These are phyloP conservation scores for Agelastica alni DNA, from an alignment of 2,888 invertebrate species.

Conservation along the genomic window DNA sequence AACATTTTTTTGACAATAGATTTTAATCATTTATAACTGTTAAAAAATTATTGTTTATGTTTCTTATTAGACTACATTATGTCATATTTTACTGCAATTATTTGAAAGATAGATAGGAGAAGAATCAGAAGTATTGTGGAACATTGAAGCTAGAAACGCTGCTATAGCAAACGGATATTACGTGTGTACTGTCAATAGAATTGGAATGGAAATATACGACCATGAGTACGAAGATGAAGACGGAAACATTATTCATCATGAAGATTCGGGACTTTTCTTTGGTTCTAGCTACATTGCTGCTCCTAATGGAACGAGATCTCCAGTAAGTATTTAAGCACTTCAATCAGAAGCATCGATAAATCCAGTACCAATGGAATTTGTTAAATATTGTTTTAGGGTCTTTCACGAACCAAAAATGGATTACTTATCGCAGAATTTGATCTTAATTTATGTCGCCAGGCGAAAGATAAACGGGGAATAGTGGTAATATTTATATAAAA, in stretches of 20 bases:
- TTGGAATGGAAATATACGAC: constrained; percentile 84
- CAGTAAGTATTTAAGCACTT: constrained; percentile 62
- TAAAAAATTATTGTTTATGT: too few species aligned
- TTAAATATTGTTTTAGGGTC: constrained; percentile 38
- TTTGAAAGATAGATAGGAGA: constrained; percentile 57
- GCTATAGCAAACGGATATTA: constrained; percentile 95
- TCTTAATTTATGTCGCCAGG: constrained; percentile 91
- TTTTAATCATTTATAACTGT: too few species aligned
- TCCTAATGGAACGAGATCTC: constrained; percentile 91
- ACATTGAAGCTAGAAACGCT: constrained; percentile 92
- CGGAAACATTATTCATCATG: constrained; percentile 68
- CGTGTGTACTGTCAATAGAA: constrained; percentile 90
- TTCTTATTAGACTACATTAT: too few species aligned
- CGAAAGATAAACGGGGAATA: constrained; percentile 92
- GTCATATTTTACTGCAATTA: too few species aligned
- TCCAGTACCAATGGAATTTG: too few species aligned
- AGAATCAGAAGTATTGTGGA: constrained; percentile 91
- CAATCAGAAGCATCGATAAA: too few species aligned
- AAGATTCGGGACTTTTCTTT: constrained; percentile 73
- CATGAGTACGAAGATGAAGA: constrained; percentile 85
- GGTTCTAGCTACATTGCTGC: constrained; percentile 93
- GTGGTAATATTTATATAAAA: constrained; percentile 65
- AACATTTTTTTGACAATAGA: too few species aligned
- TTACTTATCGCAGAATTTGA: constrained; percentile 87
- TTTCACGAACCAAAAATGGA: constrained; percentile 59